Percentiles rank a stretch among this genome's conserved stretches.
These are phyloP conservation scores for Penelope pileata DNA, from an alignment of 2,113 vertebrate species.

Conservation along the genomic window DNA sequence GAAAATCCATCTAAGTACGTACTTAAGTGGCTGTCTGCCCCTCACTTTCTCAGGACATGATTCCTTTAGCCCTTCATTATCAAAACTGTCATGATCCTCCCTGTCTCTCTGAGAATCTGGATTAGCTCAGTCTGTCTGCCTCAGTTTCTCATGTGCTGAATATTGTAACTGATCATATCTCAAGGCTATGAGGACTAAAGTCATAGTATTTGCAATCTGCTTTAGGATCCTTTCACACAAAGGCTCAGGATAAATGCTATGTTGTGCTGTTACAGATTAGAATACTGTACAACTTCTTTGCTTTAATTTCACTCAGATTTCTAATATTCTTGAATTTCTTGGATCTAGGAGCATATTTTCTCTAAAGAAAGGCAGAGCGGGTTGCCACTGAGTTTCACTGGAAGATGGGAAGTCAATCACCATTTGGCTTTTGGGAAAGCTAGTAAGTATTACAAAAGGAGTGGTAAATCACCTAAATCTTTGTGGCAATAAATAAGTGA, in stretches of 20 bases:
- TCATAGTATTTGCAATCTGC: background rate
- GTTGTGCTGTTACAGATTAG: background rate
- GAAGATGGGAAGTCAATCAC: background rate
- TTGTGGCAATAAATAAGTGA: background rate
- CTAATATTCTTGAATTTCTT: background rate
- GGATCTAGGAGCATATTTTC: background rate
- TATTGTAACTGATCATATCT: background rate
- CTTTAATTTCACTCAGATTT: background rate
- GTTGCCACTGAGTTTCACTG: background rate
- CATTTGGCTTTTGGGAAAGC: background rate
- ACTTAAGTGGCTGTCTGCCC: background rate
- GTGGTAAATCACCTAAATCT: background rate
- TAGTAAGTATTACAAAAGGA: background rate
- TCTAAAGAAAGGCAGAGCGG: background rate
- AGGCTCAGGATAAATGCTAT: background rate
- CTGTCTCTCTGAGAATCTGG: background rate
- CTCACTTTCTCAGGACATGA: background rate
- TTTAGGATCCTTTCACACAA: background rate
- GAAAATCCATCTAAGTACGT: background rate
- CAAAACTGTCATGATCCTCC: background rate
- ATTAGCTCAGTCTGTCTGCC: background rate
- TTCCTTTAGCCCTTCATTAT: background rate
- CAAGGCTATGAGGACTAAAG: background rate
- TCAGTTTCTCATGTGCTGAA: background rate
- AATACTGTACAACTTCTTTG: background rate